Evolutionary conservation across 30 jellyfish, hydroid and myxozoan genomes (phyloP).

Genomic region (Aurelia aurita): DNA sequence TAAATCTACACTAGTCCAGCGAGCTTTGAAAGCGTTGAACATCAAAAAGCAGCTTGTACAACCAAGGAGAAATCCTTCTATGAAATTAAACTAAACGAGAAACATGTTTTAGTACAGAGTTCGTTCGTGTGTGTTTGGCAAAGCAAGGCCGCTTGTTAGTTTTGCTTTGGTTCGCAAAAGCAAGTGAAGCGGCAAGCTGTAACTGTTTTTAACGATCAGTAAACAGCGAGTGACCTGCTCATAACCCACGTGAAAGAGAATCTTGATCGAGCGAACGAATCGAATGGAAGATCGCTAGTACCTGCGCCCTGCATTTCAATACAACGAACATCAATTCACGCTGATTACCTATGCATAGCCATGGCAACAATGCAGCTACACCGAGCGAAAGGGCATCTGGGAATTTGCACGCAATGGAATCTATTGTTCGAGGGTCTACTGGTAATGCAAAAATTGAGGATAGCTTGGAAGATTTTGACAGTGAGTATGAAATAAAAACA

Average conservation of each 20-base stretch:
- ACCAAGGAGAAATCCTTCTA: not conserved
- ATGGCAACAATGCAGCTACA: constrained; percentile 23
- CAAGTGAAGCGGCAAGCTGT: constrained; percentile 47
- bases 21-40: too few species aligned
- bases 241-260: constrained; percentile 40
- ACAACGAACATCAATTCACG: constrained; percentile 48
- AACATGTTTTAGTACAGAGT: too few species aligned
- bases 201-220: constrained; percentile 52
- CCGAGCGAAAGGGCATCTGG: too few species aligned
- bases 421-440: too few species aligned
- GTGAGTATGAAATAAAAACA: too few species aligned
- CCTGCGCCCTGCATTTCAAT: constrained; percentile 69
- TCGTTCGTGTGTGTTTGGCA: not conserved
- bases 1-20: too few species aligned
- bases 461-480: too few species aligned
- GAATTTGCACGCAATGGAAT: too few species aligned
- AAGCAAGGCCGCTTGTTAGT: not conserved
- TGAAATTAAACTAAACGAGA: not conserved
- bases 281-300: constrained; percentile 74
- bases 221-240: constrained; percentile 70
- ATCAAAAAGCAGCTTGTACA: too few species aligned
- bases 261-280: not conserved
- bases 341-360: constrained; percentile 49
- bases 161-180: not conserved
- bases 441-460: too few species aligned